These are phyloP conservation scores for Muntiacus muntjak DNA, from an alignment of 2,113 vertebrate species.

Conservation along the genomic window DNA sequence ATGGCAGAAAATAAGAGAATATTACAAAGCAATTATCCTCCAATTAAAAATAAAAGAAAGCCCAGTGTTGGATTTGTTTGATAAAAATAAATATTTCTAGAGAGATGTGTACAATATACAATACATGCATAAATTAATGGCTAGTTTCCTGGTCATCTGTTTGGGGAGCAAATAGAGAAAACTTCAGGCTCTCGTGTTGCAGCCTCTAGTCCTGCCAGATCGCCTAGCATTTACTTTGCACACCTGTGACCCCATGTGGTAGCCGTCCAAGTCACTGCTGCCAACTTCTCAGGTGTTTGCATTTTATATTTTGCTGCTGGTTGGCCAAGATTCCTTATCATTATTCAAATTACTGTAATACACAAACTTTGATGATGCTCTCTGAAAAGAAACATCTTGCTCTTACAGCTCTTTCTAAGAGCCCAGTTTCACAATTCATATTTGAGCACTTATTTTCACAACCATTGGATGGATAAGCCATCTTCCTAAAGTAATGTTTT, in stretches of 20 bases:
- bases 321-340: conserved; percentile 36
- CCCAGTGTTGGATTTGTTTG: neutral
- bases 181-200: neutral
- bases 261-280: neutral
- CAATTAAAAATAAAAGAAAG: neutral
- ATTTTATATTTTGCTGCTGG: conserved; percentile 29
- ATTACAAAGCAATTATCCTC: neutral
- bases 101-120: neutral
- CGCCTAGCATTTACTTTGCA: neutral
- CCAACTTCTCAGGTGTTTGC: conserved; percentile 46
- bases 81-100: conserved; percentile 11
- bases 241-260: neutral
- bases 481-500: conserved; percentile 32
- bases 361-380: neutral
- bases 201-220: neutral
- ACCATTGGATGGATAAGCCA: neutral
- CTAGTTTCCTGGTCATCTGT: neutral
- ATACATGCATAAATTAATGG: neutral
- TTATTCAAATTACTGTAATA: conserved; percentile 28
- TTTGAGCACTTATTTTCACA: conserved; percentile 49
- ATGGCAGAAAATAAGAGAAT: neutral
- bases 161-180: conserved; percentile 6
- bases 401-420: conserved; percentile 5
- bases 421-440: neutral
- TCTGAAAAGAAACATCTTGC: conserved; percentile 24